Evolutionary conservation across 2,113 vertebrate genomes (phyloP), one percentile per base, ranked within the genome.

Genomic region (Scomber japonicus): DNA sequence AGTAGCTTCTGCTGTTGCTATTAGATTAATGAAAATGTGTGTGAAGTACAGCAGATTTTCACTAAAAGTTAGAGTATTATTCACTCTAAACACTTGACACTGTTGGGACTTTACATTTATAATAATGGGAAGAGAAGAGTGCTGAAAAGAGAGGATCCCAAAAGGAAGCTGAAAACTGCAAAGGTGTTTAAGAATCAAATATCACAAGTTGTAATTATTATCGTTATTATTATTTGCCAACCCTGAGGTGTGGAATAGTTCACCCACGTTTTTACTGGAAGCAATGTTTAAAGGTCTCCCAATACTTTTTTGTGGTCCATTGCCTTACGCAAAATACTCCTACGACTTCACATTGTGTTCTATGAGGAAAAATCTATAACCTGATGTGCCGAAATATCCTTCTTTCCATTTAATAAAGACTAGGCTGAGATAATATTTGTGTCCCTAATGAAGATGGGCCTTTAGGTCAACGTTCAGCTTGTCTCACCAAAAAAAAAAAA

Each of bases 11-110:
- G 68, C 82, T 82, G 82, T 64, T 88, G 81, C 82, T 65, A 31
- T 35, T 81, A 83, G 71, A 83, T 81, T 79, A 71, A 83, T 83
- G 71, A 78, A 78, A 84, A 85, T 74, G 17, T 73, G 53, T 31
- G 49, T 67, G 62, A 68, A 76, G 59, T 51, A 71, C 64, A 69
- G 71, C 64, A 75, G 51, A 51, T 6, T 68, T 78, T 85, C 21
- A 67, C 12, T 50, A 21, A 75, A 86, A 75, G 17, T 69, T 60
- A 44, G 16, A 45, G 19, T 24, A 60, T 65, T 65, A 85, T 62
- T 71, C 51, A 68, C 45, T 19, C 6, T 49, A 66, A 61, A 71
- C 51, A 71, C n/a, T 40, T 46, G 75, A 71, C 21, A 55, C 72
- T 75, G n/a, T n/a, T 15, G 30, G 10, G 44, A 81, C 71, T 77